Conservation (phyloP, 2,113 vertebrate species). For the Pipra filicauda region DNA sequence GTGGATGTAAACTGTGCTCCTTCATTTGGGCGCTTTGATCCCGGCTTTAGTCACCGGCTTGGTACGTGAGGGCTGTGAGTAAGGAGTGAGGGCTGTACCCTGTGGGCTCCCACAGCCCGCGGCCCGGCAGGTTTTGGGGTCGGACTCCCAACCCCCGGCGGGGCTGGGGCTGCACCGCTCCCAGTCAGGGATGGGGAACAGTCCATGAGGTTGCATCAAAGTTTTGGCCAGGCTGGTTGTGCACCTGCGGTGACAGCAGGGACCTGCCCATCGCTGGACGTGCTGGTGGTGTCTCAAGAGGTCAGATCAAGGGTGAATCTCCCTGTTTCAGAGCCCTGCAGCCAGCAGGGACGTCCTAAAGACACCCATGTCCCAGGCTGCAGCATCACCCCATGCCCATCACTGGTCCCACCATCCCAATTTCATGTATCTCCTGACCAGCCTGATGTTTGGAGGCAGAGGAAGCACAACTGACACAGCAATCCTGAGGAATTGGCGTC, state of each 20-base stretch:
- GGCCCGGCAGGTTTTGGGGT: not conserved
- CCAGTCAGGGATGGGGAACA: not conserved
- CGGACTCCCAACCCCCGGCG: accelerated
- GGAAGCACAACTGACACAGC: not conserved
- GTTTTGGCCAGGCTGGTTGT: not conserved
- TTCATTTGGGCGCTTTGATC: constrained; percentile 48
- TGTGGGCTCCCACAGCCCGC: not conserved
- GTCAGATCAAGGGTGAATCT: not conserved
- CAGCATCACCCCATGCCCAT: accelerated
- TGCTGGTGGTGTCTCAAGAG: not conserved
- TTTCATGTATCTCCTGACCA: not conserved
- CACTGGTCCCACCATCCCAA: not conserved
- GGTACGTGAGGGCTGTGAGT: constrained; percentile 53
- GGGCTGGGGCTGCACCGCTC: not conserved
- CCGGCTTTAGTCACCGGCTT: not conserved
- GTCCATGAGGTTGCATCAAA: not conserved
- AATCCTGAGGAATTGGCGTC: not conserved
- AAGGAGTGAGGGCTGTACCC: not conserved
- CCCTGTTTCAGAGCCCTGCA: accelerated
- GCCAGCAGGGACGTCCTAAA: not conserved
- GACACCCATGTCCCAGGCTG: accelerated
- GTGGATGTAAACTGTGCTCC: constrained; percentile 23
- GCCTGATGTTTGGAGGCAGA: not conserved
- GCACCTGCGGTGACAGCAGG: not conserved
- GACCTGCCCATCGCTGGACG: accelerated